Evolutionary conservation across 2,797 vertebrate species (phyloP).

Genomic region (Aphelocoma californica): DNA sequence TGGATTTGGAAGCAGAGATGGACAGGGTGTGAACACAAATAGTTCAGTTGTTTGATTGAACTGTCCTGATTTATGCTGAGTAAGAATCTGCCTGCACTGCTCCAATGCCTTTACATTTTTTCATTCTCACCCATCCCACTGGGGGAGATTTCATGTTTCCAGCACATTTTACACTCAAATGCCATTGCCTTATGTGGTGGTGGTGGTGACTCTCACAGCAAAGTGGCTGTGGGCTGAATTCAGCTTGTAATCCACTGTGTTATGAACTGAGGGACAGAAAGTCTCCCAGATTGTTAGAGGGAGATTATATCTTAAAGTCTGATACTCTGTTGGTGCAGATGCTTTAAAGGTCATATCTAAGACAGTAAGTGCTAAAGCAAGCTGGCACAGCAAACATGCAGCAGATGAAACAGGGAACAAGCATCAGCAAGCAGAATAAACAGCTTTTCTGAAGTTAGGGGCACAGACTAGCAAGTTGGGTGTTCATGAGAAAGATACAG

Average conservation of each 20-base stretch:
- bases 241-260: neutral
- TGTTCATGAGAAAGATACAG: neutral
- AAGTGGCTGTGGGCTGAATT: neutral
- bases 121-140: neutral
- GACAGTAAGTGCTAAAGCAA: conserved; percentile 5
- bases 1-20: neutral
- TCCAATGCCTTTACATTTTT: neutral
- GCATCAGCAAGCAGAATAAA: conserved; percentile 36
- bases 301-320: neutral
- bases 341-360: conserved; percentile 33
- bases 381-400: conserved; percentile 4
- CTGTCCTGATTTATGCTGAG: neutral
- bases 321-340: conserved; percentile 11
- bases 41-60: neutral
- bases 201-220: neutral
- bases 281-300: neutral
- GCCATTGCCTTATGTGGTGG: neutral
- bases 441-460: conserved; percentile 24
- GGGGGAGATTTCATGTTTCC: neutral
- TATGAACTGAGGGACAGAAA: conserved; percentile 19
- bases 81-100: neutral
- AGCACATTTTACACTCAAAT: neutral
- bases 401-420: conserved; percentile 31
- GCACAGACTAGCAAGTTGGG: neutral
- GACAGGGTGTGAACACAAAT: fast-evolving